Evolutionary conservation across 1,140 invertebrate genomes (phyloP), one percentile per base, ranked within the genome.

Genomic region (Acarapis woodi): DNA sequence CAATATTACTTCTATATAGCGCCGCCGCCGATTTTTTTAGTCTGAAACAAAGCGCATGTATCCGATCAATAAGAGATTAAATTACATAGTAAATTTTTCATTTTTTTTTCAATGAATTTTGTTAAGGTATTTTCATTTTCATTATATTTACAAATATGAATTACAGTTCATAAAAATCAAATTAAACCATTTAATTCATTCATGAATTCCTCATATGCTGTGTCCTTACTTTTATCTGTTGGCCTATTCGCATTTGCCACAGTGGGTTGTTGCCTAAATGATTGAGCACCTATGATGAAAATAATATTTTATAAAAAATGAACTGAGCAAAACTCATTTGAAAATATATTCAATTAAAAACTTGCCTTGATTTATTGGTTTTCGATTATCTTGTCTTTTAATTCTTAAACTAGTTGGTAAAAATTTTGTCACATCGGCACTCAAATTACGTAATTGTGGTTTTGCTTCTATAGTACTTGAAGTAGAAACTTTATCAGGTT

Each of bases 171-270:
- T 47, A 42, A 47, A 45, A 10, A 49, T 49, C 47, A 90, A 49
- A 93, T 62, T 19, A 93, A 58, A 28, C 72, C 78, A 56, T 88
- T 69, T 83, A 96, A 90, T 63, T 96, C 87, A 56, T 75, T 72
- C 83, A 96, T 93, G 54, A 96, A 96, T 52, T 85, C 78, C 59
- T 82, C 71, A 50, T 96, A 96, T 24, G 85, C 87, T 53, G 94
- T 85, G 51, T 94, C 87, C 54, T 94, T 94, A 25, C 74, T 88
- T 26, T 67, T 68, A 44, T 62, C 36, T 26, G 41, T 16, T 18
- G 28, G 23, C 16, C 30, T 19, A 8, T 43, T 38, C 12, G 3
- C 16, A 6, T 3, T 38, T 35, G 33, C 12, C 5, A 2, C 9
- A 18, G 15, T 14, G n/a, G 24, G 16, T 5, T 10, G 8, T 23